Conservation (phyloP, 2,113 vertebrate genomes). For the Caranx ignobilis region DNA sequence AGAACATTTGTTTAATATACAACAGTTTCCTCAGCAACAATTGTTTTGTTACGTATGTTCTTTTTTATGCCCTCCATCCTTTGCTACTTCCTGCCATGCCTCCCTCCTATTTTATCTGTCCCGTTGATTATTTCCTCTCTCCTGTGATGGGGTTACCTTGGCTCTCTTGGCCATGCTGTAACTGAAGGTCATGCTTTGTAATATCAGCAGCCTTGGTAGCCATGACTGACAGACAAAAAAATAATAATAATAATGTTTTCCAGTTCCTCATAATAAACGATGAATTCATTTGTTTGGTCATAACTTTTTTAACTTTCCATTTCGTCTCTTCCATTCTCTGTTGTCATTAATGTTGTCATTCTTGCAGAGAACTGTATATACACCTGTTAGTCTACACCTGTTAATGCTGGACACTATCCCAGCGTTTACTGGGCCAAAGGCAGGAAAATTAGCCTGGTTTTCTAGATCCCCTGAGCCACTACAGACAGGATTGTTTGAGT, state of each 20-base stretch:
- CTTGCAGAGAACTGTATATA: neutral
- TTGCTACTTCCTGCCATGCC: constrained; percentile 10
- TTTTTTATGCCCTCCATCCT: neutral
- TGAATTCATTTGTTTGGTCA: neutral
- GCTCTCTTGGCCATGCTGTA: neutral
- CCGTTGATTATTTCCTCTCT: constrained; percentile 40
- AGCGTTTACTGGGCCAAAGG: neutral
- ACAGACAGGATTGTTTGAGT: no score
- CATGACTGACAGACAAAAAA: neutral
- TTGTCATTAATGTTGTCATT: neutral
- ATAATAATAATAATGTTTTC: neutral
- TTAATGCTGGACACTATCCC: neutral
- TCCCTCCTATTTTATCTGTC: constrained; percentile 26
- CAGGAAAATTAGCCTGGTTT: neutral
- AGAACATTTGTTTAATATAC: no score
- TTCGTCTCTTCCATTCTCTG: neutral
- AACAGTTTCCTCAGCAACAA: no score
- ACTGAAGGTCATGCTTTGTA: constrained; percentile 7
- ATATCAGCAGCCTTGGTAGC: neutral
- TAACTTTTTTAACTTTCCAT: no score
- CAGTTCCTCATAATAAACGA: no score
- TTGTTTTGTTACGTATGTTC: no score
- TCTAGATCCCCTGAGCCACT: neutral
- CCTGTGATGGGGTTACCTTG: constrained; percentile 36
- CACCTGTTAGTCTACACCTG: neutral